Evolutionary conservation across 1,140 invertebrate genomes (phyloP), one percentile per base, ranked within the genome.

Genomic region (Drosophila navojoa): DNA sequence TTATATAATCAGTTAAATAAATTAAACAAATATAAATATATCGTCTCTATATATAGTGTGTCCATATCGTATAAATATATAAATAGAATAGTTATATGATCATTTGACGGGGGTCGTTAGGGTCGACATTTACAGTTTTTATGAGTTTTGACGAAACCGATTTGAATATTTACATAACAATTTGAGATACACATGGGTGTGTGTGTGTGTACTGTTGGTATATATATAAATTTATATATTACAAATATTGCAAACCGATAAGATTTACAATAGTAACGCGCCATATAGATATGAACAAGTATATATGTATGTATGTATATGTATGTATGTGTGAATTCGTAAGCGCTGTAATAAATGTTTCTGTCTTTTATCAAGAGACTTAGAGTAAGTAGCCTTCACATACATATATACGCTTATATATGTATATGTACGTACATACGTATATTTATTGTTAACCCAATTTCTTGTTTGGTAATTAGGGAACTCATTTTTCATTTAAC

Each of bases 191-290:
- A 29, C 3, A 70, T 19, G 35, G 53, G 16, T 25, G 49, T 63
- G 52, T 10, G 19, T 13, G 13, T 49, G 45, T 38, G 35, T 3
- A 27, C 19, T 59, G 49, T 55, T 42, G 16, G n/a, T 16, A 4
- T 22, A 35, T 64, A n/a, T 59, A 13, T 57, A 5, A 32, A 16
- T 49, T 40, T 38, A 54, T 47, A 53, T 47, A 71, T 55, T 71
- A 64, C 68, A 71, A 68, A 53, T 35, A 7, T 55, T 22, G 27
- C 47, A 25, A 38, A 13, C 47, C 22, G 70, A 71, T 71, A 71
- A 71, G 62, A 71, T 16, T 45, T 68, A 40, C 42, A 55, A 60
- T 11, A 47, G 42, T 4, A 47, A 7, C 11, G 9, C 32, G 11
- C 35, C 13, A 53, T 15, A 57, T n/a, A 66, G 16, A 58, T 45